Evolutionary conservation across 2,888 invertebrate genomes (phyloP).

Genomic region (Drosophila cracens): DNA sequence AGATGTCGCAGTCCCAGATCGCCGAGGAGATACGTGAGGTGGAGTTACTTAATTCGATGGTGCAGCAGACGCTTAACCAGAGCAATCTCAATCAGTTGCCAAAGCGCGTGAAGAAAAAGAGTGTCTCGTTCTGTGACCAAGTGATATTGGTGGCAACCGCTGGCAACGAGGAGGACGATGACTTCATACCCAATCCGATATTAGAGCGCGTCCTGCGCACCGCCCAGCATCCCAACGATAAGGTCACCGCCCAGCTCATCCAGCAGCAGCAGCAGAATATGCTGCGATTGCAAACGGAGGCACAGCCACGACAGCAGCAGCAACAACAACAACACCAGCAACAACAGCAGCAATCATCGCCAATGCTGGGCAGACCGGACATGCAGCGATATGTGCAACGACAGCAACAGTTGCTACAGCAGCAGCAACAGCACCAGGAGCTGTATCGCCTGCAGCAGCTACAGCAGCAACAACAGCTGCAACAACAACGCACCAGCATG

Average conservation of each 20-base stretch:
- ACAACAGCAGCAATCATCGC: slow-evolving; percentile 70
- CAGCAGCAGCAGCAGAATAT: slow-evolving; percentile 85
- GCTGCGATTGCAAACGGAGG: slow-evolving; percentile 85
- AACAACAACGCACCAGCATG: slow-evolving; percentile 83
- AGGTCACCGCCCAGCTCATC: slow-evolving; percentile 86
- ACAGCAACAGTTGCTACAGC: slow-evolving; percentile 77
- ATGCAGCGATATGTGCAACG: slow-evolving; percentile 84
- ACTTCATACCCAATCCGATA: slow-evolving; percentile 96
- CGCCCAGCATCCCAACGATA: slow-evolving; percentile 88
- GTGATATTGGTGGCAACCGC: slow-evolving; percentile 96
- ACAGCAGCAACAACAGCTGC: slow-evolving; percentile 77
- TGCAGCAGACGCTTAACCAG: slow-evolving; percentile 86
- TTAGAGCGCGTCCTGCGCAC: slow-evolving; percentile 93
- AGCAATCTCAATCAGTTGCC: slow-evolving; percentile 84
- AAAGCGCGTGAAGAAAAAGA: slow-evolving; percentile 93
- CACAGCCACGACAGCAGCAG: slow-evolving; percentile 80
- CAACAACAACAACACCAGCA: slow-evolving; percentile 64
- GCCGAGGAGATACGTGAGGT: slow-evolving; percentile 87
- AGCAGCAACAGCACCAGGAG: slow-evolving; percentile 70
- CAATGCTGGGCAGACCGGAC: slow-evolving; percentile 78
- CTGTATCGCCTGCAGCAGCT: slow-evolving; percentile 65
- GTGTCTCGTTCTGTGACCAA: slow-evolving; percentile 97
- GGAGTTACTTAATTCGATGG: slow-evolving; percentile 86
- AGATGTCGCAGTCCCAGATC: slow-evolving; percentile 86
- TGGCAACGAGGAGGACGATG: slow-evolving; percentile 95